Evolutionary conservation across 1,140 invertebrate genomes (phyloP).

Genomic region (Achatina immaculata): DNA sequence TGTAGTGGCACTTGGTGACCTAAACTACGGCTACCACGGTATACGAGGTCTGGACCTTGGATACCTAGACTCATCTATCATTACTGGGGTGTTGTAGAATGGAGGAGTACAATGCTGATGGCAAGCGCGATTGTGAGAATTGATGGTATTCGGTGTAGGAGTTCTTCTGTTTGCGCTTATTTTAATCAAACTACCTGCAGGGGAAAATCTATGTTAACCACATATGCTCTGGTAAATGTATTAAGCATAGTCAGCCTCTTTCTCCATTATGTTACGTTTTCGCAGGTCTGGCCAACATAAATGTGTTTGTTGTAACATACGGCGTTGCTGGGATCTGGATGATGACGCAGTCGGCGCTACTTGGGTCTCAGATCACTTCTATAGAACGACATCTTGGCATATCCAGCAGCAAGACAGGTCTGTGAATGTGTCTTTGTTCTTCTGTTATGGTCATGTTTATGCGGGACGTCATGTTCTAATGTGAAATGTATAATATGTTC

Average conservation of each 20-base stretch:
- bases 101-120: not conserved
- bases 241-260: not conserved
- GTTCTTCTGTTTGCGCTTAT: too few relatives aligned
- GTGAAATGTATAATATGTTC: not conserved
- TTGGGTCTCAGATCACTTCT: slow-evolving; percentile 42
- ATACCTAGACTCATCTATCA: too few relatives aligned
- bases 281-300: not conserved
- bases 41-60: too few relatives aligned
- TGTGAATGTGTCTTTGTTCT: not conserved
- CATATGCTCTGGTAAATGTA: not conserved
- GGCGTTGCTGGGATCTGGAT: slow-evolving; percentile 18
- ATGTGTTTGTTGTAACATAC: slow-evolving; percentile 23
- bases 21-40: too few relatives aligned
- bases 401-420: slow-evolving; percentile 39
- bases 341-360: not conserved
- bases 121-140: not conserved
- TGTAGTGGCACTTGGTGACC: too few relatives aligned
- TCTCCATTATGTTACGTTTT: not conserved
- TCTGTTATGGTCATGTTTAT: not conserved
- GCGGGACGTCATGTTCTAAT: not conserved
- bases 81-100: not conserved
- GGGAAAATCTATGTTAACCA: not conserved
- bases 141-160: not conserved
- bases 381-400: slow-evolving; percentile 46
- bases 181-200: not conserved